phyloP scores from a whole-genome alignment of 2,113 vertebrate genomes.

The Felis chaus region DNA sequence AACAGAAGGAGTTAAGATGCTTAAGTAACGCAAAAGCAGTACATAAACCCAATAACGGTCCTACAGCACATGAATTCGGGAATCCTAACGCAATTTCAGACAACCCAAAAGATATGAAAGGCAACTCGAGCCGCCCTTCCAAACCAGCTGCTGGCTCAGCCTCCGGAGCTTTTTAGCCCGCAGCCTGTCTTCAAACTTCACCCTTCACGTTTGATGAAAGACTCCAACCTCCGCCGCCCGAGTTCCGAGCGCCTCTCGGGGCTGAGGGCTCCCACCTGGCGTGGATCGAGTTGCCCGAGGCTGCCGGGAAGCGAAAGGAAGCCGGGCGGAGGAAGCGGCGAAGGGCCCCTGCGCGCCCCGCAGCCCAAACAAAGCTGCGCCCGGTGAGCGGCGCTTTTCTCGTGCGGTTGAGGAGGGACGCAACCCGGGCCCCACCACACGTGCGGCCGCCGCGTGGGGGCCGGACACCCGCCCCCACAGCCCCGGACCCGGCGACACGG shows the following conservation, averaged over 20 bases:
- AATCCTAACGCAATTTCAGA: background rate
- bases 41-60: background rate
- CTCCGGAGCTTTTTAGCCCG: background rate
- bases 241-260: background rate
- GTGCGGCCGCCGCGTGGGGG: conserved; percentile 6
- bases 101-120: background rate
- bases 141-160: conserved; percentile 16
- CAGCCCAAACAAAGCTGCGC: conserved; percentile 67
- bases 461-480: background rate
- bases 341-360: background rate
- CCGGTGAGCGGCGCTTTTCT: background rate
- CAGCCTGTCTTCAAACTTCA: conserved; percentile 65
- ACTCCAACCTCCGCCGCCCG: background rate
- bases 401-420: background rate
- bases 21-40: background rate
- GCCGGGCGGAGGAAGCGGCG: background rate
- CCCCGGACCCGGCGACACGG: background rate
- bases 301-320: background rate
- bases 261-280: background rate
- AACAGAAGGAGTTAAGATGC: background rate
- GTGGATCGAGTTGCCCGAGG: background rate
- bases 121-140: conserved; percentile 3
- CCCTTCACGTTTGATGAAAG: background rate
- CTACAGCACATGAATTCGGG: background rate
- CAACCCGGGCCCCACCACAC: conserved; percentile 32